Base-by-base conservation (phyloP, 2,888 invertebrate genomes). In the Villa cingulata region DNA sequence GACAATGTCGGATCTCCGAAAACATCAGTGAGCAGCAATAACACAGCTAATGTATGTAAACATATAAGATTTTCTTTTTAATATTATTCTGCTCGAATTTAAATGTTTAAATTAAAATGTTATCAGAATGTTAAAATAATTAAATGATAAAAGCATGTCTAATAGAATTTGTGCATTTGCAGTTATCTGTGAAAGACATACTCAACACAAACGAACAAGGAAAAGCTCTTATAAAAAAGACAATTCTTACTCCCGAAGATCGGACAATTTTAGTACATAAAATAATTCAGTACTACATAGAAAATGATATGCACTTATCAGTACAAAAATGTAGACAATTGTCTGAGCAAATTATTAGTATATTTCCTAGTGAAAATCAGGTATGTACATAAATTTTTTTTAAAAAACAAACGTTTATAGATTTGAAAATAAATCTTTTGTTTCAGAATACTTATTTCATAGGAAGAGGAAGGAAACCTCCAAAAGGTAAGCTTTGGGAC, bases 331-430 rank as follows among this genome's bases (percentile, higher is more conserved):
- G 43, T 34, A 39, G 34, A 15, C n/a, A 37, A 37, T 46, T 52
- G 20, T 43, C 52, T 6, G 43, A 46, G 29, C 38, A 52, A 45
- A 49, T 52, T 19, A n/a, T 50, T 1, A 37, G 46, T 36, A 17
- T 52, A 36, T 52, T 52, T 47, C 52, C 52, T 14, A 52, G 41
- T 15, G 51, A 53, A 48, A 20, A 43, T 37, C 3, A 48, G 48
- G 47, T 49, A n/a, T n/a, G n/a, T n/a, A 40, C n/a, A n/a, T n/a
- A n/a, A 41, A 40, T 12, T 32, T 32, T 32, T 32, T 12, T 9
- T 32, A 32, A 12, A 12, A 32, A 32, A 32, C 12, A 12, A 4
- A 23, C 7, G 4, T 23, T 23, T 6, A 32, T 32, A 32, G 12
- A 12, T 3, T 32, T 32, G 29, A 32, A 32, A 32, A 41, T 40